Conservation (phyloP, 2,888 invertebrate species). For the Octodonta nipae region DNA sequence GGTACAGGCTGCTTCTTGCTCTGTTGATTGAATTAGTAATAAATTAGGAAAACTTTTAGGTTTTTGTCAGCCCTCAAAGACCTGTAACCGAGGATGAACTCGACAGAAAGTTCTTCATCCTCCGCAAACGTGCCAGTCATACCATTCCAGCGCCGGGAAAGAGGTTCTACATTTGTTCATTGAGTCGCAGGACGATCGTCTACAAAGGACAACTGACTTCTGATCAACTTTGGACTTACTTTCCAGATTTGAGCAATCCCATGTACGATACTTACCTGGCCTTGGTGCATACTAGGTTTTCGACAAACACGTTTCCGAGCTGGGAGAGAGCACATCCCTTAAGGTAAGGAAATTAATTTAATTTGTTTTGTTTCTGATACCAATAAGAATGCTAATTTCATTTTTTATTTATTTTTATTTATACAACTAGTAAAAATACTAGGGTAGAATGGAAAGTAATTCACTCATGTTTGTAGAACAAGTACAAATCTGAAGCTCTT, state of each 20-base stretch:
- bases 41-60: no score
- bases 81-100: constrained; percentile 25
- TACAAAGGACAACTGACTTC: constrained; percentile 97
- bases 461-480: no score
- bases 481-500: no score
- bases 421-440: no score
- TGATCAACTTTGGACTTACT: constrained; percentile 76
- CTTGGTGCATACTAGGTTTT: constrained; percentile 94
- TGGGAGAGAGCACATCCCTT: constrained; percentile 99
- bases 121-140: constrained; percentile 88
- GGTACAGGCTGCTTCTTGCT: no score
- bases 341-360: constrained; percentile 44
- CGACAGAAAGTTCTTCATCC: constrained; percentile 49
- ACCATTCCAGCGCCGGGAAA: constrained; percentile 71
- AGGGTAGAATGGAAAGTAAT: no score
- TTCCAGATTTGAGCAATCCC: constrained; percentile 55
- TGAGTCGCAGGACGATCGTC: constrained; percentile 79
- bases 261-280: constrained; percentile 89
- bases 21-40: no score
- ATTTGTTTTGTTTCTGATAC: no score
- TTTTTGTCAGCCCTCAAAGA: constrained; percentile 35
- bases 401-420: no score
- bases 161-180: constrained; percentile 90
- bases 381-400: no score
- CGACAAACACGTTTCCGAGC: constrained; percentile 97